These are phyloP conservation scores for Celastrina argiolus DNA, from an alignment of 2,888 invertebrate species.

Conservation along the genomic window DNA sequence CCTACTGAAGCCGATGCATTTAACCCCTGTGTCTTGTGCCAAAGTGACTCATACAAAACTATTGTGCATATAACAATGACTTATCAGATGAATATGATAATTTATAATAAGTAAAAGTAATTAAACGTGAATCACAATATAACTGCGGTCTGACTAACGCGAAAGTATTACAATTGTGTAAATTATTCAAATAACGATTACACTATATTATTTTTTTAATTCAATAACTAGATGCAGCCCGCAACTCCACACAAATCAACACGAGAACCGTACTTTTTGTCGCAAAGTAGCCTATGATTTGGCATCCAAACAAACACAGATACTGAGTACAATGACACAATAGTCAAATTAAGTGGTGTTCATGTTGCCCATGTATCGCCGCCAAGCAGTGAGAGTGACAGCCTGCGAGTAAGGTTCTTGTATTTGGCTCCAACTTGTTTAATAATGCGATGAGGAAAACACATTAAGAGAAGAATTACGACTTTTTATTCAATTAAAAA, in stretches of 20 bases:
- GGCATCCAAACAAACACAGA: too few relatives aligned
- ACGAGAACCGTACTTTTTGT: too few relatives aligned
- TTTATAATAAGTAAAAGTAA: slow-evolving; percentile 14
- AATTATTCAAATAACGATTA: not conserved
- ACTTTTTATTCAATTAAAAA: slow-evolving; percentile 10
- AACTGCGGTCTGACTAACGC: not conserved
- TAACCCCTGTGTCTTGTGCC: not conserved
- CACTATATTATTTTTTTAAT: too few relatives aligned
- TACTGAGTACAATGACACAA: too few relatives aligned
- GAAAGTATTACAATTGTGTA: not conserved
- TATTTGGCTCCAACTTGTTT: too few relatives aligned
- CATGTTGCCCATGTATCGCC: too few relatives aligned
- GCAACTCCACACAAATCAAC: too few relatives aligned
- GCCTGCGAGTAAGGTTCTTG: too few relatives aligned
- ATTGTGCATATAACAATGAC: slow-evolving; percentile 1
- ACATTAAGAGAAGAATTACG: not conserved
- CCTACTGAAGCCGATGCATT: not conserved
- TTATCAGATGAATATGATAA: not conserved
- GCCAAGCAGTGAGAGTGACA: too few relatives aligned
- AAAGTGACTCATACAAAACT: slow-evolving; percentile 3
- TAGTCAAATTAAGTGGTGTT: too few relatives aligned
- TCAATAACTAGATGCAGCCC: too few relatives aligned
- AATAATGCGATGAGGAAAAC: not conserved
- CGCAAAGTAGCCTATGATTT: too few relatives aligned
- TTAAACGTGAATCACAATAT: not conserved